Conservation (phyloP, 2,113 vertebrate genomes). For the Pangasianodon hypophthalmus region DNA sequence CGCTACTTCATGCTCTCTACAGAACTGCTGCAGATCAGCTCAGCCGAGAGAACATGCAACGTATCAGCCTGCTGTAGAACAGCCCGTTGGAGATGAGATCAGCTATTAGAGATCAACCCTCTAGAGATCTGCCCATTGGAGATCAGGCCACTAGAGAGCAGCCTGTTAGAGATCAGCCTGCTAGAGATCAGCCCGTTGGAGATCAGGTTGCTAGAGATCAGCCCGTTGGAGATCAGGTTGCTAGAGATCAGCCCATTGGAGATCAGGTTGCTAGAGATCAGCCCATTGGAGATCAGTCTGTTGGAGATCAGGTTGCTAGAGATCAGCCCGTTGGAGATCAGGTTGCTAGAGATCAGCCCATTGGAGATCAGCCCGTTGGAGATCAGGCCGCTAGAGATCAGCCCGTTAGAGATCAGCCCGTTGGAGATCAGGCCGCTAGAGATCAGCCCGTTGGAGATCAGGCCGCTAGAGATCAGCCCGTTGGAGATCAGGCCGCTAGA, state of each 20-base stretch:
- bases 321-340: neutral
- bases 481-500: neutral
- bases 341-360: neutral
- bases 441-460: neutral
- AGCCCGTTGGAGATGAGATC: too few relatives aligned
- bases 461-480: neutral
- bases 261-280: neutral
- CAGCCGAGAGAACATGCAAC: neutral
- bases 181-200: neutral
- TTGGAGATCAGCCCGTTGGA: neutral
- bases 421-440: neutral
- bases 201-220: neutral
- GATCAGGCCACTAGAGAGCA: neutral
- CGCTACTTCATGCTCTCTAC: constrained; percentile 40
- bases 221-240: neutral
- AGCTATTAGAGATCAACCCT: neutral
- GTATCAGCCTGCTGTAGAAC: neutral
- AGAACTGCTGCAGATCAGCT: neutral
- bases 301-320: accelerated
- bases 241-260: neutral
- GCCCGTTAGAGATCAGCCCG: neutral
- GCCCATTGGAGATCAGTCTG: neutral
- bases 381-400: neutral
- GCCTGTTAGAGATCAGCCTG: neutral
- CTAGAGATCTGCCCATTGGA: neutral